Conservation (phyloP, 2,888 invertebrate species). For the Carcina quercana region DNA sequence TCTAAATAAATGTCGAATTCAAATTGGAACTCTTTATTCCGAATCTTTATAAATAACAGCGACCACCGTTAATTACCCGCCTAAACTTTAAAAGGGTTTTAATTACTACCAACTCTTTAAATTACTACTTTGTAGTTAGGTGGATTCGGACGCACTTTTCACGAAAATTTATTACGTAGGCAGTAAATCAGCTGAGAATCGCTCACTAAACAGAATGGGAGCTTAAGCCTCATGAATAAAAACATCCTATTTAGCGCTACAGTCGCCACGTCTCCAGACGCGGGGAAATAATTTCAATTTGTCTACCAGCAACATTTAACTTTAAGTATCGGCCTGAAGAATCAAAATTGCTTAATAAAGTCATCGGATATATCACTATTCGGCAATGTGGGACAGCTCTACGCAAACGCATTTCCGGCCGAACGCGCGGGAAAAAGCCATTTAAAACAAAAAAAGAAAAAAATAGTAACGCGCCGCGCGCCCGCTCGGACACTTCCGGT, state of each 20-base stretch:
- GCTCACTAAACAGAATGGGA: conserved; percentile 68
- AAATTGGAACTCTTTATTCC: too few relatives aligned
- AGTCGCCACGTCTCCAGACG: conserved; percentile 46
- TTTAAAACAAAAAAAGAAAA: conserved; percentile 71
- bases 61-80: too few relatives aligned
- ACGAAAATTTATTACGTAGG: conserved; percentile 62
- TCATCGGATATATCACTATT: conserved; percentile 48
- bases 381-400: conserved; percentile 54
- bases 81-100: too few relatives aligned
- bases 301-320: conserved; percentile 30
- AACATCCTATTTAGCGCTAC: conserved; percentile 72
- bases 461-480: conserved; percentile 71
- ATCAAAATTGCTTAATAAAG: conserved; percentile 46
- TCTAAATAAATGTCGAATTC: too few relatives aligned
- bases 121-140: conserved; percentile 29
- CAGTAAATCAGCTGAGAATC: conserved; percentile 66
- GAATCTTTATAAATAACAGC: too few relatives aligned
- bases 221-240: conserved; percentile 70
- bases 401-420: conserved; percentile 74
- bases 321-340: conserved; percentile 38
- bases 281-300: conserved; percentile 34
- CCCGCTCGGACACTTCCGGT: conserved; percentile 74
- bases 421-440: conserved; percentile 72
- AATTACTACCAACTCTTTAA: too few relatives aligned
- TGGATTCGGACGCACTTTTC: conserved; percentile 48